Percentiles rank a stretch among this genome's conserved stretches.
Conservation (phyloP, 2,797 vertebrate species). For the Anas bahamensis region DNA sequence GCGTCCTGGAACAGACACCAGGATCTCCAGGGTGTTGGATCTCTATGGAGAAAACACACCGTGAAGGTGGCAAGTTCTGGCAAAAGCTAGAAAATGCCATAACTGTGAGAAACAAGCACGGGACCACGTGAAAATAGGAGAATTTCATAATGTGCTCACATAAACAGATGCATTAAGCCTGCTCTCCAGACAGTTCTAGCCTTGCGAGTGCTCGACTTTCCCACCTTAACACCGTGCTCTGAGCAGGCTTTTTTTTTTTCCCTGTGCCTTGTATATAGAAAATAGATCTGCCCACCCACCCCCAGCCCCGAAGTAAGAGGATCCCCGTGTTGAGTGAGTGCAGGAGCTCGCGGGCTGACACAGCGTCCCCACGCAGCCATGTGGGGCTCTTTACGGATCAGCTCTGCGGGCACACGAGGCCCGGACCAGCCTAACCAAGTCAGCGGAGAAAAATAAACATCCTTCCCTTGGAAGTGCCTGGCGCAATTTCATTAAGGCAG, state of each 20-base stretch:
- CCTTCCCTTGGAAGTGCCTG: constrained; percentile 6
- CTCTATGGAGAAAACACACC: not conserved
- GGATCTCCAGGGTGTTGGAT: fast-evolving
- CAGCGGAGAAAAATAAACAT: constrained; percentile 59
- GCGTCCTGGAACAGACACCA: not conserved
- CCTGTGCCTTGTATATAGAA: not conserved
- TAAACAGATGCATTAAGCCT: constrained; percentile 10
- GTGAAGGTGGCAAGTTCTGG: not conserved
- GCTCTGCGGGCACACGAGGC: not conserved
- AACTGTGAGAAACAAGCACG: not conserved
- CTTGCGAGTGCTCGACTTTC: constrained; percentile 2
- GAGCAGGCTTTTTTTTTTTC: not conserved
- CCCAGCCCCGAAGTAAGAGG: not conserved
- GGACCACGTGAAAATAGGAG: not conserved
- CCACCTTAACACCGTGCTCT: constrained; percentile 14
- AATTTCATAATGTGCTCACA: not conserved
- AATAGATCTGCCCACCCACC: not conserved
- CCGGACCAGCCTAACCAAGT: not conserved
- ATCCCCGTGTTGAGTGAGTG: constrained; percentile 10
- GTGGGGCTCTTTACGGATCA: constrained; percentile 12
- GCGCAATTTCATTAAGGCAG: constrained; percentile 27
- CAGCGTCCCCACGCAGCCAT: not conserved
- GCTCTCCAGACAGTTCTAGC: not conserved
- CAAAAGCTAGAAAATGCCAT: not conserved
- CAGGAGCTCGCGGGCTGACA: not conserved